phyloP scores from a whole-genome alignment of 2,797 vertebrate genomes.

The Hoplostethus mediterraneus region DNA sequence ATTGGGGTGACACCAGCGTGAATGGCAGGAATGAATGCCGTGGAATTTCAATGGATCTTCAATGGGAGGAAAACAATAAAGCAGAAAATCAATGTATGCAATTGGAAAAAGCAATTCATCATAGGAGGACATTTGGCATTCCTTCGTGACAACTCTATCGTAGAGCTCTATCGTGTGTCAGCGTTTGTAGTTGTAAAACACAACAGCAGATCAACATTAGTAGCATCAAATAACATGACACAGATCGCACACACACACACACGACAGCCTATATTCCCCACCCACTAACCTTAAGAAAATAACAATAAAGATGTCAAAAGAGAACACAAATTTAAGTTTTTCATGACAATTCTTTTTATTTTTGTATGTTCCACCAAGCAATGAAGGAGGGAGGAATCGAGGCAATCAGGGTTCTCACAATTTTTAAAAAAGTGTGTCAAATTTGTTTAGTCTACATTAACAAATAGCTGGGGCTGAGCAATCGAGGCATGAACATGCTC shows the following conservation, averaged over 20 bases:
- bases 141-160: slow-evolving; percentile 44
- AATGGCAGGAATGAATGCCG: slow-evolving; percentile 49
- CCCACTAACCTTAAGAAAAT: neutral
- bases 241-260: neutral
- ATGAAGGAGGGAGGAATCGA: slow-evolving; percentile 8
- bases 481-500: slow-evolving; percentile 10
- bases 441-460: slow-evolving; percentile 26
- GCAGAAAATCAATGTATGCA: slow-evolving; percentile 42
- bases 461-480: neutral
- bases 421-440: slow-evolving; percentile 28
- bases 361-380: slow-evolving; percentile 34
- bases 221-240: slow-evolving; percentile 1
- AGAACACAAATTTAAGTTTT: slow-evolving; percentile 19
- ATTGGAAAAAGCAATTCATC: slow-evolving; percentile 57
- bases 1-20: slow-evolving; percentile 41
- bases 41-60: slow-evolving; percentile 54
- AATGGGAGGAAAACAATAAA: slow-evolving; percentile 53
- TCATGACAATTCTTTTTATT: slow-evolving; percentile 25
- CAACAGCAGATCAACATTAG: slow-evolving; percentile 15
- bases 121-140: slow-evolving; percentile 50
- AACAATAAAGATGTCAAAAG: neutral
- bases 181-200: neutral
- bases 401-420: slow-evolving; percentile 10
- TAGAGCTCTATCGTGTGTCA: slow-evolving; percentile 10
- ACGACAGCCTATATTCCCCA: neutral